Percentiles rank a stretch among this genome's conserved stretches.
Evolutionary conservation across 2,113 vertebrate species (phyloP).

Genomic region (Phoenicopterus ruber): DNA sequence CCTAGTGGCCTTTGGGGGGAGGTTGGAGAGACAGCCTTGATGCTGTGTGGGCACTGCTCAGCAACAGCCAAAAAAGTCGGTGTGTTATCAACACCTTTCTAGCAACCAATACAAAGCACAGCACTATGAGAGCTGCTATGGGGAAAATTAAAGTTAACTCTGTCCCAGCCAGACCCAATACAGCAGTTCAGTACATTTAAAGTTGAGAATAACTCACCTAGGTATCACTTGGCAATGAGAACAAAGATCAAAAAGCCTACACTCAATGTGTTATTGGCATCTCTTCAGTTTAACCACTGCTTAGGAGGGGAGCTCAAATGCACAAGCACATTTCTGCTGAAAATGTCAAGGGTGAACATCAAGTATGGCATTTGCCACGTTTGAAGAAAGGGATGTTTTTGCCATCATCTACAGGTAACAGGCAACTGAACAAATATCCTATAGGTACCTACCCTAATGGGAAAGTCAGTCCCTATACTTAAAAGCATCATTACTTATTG

Average conservation of each 20-base stretch:
- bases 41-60: neutral
- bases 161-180: neutral
- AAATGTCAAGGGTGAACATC: neutral
- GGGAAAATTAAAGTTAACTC: neutral
- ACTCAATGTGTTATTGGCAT: accelerated
- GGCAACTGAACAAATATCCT: neutral
- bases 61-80: neutral
- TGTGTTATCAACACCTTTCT: neutral
- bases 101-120: neutral
- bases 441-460: neutral
- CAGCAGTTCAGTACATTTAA: neutral
- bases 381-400: neutral
- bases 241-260: neutral
- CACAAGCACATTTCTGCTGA: neutral
- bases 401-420: neutral
- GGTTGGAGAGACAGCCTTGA: neutral
- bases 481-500: neutral
- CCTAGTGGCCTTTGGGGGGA: neutral
- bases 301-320: neutral
- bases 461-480: neutral
- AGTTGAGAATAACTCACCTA: neutral
- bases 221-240: neutral
- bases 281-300: neutral
- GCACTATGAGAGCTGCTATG: neutral
- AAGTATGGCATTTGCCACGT: neutral